Evolutionary conservation across 1,140 invertebrate genomes (phyloP).

Genomic region (Brachionus manjavacas): DNA sequence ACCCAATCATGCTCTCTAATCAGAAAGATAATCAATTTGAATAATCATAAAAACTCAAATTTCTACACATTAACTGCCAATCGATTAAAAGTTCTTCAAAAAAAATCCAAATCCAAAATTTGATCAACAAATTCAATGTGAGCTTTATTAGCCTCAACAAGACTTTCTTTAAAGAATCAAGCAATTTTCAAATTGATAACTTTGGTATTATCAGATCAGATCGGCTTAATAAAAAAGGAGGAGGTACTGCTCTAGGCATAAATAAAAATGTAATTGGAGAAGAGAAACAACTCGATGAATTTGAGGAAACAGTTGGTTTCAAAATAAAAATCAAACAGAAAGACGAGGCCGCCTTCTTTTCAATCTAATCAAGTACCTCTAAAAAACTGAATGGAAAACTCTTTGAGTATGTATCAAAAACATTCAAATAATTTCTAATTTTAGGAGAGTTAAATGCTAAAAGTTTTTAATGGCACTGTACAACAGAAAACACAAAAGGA

Average conservation of each 20-base stretch:
- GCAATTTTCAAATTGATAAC: not conserved
- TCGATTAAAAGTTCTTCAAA: not conserved
- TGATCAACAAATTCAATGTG: not conserved
- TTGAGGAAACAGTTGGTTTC: too few relatives aligned
- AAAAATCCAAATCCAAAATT: not conserved
- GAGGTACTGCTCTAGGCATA: not conserved
- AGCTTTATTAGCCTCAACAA: not conserved
- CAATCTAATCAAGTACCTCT: too few relatives aligned
- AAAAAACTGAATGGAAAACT: too few relatives aligned
- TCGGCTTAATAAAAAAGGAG: not conserved
- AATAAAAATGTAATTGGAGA: too few relatives aligned
- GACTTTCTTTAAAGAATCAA: not conserved
- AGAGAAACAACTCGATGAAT: too few relatives aligned
- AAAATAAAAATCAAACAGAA: too few relatives aligned
- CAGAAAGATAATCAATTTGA: not conserved
- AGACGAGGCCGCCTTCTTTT: too few relatives aligned
- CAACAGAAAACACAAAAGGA: too few relatives aligned
- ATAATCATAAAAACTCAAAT: not conserved
- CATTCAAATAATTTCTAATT: too few relatives aligned
- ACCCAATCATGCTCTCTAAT: not conserved
- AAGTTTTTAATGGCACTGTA: too few relatives aligned
- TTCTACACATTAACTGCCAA: conserved; percentile 2
- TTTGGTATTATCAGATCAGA: not conserved
- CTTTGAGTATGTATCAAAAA: too few relatives aligned
- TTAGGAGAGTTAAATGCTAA: too few relatives aligned